Base-by-base conservation (phyloP, 2,888 invertebrate species). In the Netelia fuscicornis region DNA sequence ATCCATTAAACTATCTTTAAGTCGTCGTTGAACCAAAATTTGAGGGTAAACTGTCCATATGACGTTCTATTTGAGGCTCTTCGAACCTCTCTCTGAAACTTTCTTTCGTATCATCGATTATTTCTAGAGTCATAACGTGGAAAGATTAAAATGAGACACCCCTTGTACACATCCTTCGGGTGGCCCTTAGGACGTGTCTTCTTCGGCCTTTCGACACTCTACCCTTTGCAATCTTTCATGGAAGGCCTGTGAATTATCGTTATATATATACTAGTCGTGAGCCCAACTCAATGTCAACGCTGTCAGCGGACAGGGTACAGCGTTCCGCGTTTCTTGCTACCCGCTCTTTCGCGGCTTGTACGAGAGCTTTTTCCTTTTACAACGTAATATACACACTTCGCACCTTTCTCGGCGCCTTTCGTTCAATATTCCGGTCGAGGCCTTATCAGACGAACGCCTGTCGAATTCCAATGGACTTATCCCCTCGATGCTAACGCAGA, bases 351-450 rank as follows among this genome's bases (percentile, higher is more conserved):
- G 60, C 42, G 75, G 81, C 83, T 71, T 67, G 78, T 79, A 74
- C 83, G 81, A 77, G 82, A 81, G 81, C 80, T 78, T 86, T 81
- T 82, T 44, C 75, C 67, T 58, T 75, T 67, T 67, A 56, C 68
- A 62, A 56, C 70, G 48, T 81, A 58, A 80, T 67, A 72, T 80
- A 71, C 74, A 82, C 23, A 83, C 83, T 77, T 76, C 44, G 62
- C 80, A 80, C 71, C 83, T 83, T 65, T 17, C 75, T 44, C 79
- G 62, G 62, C 62, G 77, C 87, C 88, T 89, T 88, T 89, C 91
- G 92, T 93, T 93, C 91, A 92, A 92, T 92, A 93, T 93, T 92
- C 93, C 89, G 87, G 89, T 90, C 92, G 88, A 88, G 89, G 91
- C 90, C 91, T 92, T 92, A 92, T 93, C 92, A 89, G 87, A 85